Conservation (phyloP, 2,888 invertebrate genomes). For the Callinectes sapidus region DNA sequence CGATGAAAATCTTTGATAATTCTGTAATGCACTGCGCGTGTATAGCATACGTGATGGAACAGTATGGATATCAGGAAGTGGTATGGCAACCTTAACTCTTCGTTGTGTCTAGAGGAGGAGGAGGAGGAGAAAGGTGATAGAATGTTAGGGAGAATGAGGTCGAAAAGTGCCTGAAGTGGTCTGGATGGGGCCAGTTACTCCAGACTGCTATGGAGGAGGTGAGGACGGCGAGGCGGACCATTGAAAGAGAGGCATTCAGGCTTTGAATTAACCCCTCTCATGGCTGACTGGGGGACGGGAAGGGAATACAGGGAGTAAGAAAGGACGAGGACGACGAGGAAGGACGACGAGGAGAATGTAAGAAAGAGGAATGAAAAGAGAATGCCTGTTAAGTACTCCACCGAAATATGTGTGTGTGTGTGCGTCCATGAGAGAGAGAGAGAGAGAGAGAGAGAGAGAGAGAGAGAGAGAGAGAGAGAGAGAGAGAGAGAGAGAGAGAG, state of each 20-base stretch:
- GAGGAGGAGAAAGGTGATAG: not conserved
- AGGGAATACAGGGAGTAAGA: not conserved
- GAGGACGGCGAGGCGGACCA: conserved; percentile 3
- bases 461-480: not conserved
- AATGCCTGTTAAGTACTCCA: not conserved
- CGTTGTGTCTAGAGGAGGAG: not conserved
- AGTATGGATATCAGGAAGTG: too few relatives aligned
- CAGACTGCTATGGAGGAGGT: not conserved
- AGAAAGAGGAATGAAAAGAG: not conserved
- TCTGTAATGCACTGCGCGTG: too few relatives aligned
- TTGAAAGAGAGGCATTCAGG: conserved; percentile 7
- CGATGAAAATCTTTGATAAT: too few relatives aligned
- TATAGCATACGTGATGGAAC: too few relatives aligned
- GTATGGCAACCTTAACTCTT: too few relatives aligned
- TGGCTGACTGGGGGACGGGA: not conserved
- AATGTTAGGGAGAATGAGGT: not conserved
- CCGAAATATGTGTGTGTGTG: not conserved
- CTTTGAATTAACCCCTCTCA: conserved; percentile 19
- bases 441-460: not conserved
- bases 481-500: not conserved
- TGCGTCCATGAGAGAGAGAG: not conserved
- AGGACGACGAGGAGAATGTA: not conserved
- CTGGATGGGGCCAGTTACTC: not conserved
- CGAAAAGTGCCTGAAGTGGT: not conserved
- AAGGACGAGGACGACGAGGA: not conserved